phyloP scores from a whole-genome alignment of 2,797 vertebrate species.

The Zalophus californianus region DNA sequence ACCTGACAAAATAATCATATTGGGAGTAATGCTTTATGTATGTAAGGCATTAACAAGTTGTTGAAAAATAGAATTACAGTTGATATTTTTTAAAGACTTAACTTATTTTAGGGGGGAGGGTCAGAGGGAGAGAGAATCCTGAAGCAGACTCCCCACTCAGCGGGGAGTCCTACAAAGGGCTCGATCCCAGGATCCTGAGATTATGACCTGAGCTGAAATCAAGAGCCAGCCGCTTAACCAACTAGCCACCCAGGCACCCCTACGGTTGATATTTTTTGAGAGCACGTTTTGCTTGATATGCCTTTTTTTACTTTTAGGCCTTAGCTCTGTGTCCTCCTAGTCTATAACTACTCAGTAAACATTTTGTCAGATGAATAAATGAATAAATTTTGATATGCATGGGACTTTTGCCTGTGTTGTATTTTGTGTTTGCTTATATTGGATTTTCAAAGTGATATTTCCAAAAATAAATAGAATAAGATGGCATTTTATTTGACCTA shows the following conservation, averaged over 20 bases:
- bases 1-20: background rate
- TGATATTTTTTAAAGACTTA: background rate
- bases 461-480: background rate
- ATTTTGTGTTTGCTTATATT: conserved; percentile 28
- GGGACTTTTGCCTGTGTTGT: background rate
- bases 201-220: background rate
- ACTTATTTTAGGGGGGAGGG: background rate
- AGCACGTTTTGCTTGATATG: conserved; percentile 11
- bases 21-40: background rate
- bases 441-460: conserved; percentile 36
- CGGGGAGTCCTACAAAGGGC: background rate
- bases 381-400: conserved; percentile 29
- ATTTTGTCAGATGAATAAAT: conserved; percentile 32
- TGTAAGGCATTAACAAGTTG: background rate
- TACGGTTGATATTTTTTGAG: conserved; percentile 28
- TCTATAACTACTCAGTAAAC: conserved; percentile 1
- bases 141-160: background rate
- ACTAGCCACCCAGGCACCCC: background rate
- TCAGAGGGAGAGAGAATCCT: background rate
- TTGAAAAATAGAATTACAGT: conserved; percentile 33
- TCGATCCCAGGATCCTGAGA: background rate
- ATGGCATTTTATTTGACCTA: conserved; percentile 48
- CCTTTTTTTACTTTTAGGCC: background rate
- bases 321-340: background rate
- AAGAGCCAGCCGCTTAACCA: background rate